These are phyloP conservation scores for Tinea trinotella DNA, from an alignment of 2,888 invertebrate species.

Conservation along the genomic window DNA sequence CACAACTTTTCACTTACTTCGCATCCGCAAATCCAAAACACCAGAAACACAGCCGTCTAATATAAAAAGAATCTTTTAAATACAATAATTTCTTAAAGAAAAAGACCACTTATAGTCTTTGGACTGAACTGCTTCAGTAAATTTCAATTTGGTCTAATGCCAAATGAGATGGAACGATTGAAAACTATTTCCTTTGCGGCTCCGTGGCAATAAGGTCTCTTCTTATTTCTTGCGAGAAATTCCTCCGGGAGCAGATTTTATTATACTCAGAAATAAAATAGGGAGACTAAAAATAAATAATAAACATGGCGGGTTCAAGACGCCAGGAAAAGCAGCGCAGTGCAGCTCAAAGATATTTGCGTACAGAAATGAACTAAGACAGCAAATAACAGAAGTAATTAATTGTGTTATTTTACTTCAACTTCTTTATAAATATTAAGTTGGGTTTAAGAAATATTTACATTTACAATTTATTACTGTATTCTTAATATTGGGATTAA, in stretches of 20 bases:
- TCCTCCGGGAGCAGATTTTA: slow-evolving; percentile 6
- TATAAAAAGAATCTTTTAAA: slow-evolving; percentile 23
- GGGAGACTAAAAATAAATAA: not conserved
- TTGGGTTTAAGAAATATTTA: not conserved
- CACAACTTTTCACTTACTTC: no score
- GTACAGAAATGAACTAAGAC: not conserved
- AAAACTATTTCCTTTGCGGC: slow-evolving; percentile 28
- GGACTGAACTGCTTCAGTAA: slow-evolving; percentile 25
- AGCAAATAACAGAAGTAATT: not conserved
- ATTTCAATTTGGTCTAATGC: slow-evolving; percentile 36
- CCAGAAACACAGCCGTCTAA: no score
- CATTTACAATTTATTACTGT: no score
- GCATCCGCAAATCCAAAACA: no score
- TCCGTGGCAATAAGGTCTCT: slow-evolving; percentile 14
- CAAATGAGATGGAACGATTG: slow-evolving; percentile 34
- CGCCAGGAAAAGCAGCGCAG: not conserved
- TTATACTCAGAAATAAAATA: slow-evolving; percentile 5
- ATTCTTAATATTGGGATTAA: no score
- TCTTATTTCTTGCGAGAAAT: slow-evolving; percentile 14
- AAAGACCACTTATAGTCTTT: slow-evolving; percentile 27
- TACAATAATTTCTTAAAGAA: slow-evolving; percentile 22
- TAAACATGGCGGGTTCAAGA: slow-evolving; percentile 8
- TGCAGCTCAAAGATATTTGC: slow-evolving; percentile 9
- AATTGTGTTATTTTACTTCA: not conserved
- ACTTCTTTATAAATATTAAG: not conserved